Percentiles rank a stretch among this genome's conserved stretches.
phyloP scores from a whole-genome alignment of 2,797 vertebrate species.

The Hyperoplus lanceolatus region DNA sequence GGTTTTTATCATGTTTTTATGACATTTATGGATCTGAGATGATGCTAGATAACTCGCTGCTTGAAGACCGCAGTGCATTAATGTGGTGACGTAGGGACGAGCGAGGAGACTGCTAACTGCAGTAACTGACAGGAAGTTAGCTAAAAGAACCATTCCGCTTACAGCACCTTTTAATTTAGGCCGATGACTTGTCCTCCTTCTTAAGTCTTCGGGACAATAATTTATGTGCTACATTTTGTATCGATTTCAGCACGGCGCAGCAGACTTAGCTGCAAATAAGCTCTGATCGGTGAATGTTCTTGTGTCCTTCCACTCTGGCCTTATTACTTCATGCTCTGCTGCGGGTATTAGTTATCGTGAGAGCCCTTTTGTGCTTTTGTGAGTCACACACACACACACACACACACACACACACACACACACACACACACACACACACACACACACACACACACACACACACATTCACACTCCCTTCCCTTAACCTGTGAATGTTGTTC shows the following conservation, averaged over 20 bases:
- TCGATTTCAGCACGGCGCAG: slow-evolving; percentile 37
- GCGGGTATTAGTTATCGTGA: slow-evolving; percentile 40
- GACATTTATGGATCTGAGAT: too few relatives aligned
- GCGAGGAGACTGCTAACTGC: too few relatives aligned
- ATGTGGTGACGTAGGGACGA: too few relatives aligned
- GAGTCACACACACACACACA: not conserved
- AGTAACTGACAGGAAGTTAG: too few relatives aligned
- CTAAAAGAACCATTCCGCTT: too few relatives aligned
- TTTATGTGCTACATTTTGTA: slow-evolving; percentile 50
- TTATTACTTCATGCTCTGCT: slow-evolving; percentile 36
- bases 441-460: slow-evolving; percentile 24
- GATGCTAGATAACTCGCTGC: too few relatives aligned
- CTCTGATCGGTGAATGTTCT: slow-evolving; percentile 34
- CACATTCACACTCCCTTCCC: slow-evolving; percentile 23
- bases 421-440: slow-evolving; percentile 15
- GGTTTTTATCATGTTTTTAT: too few relatives aligned
- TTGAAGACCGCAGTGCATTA: too few relatives aligned
- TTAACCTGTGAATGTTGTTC: slow-evolving; percentile 14
- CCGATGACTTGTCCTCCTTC: slow-evolving; percentile 20
- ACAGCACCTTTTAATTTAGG: slow-evolving; percentile 34
- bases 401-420: slow-evolving; percentile 5
- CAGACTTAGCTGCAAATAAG: slow-evolving; percentile 31
- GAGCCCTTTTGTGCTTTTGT: slow-evolving; percentile 33
- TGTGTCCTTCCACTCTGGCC: slow-evolving; percentile 14
- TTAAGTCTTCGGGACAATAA: slow-evolving; percentile 38